Percentiles rank a stretch among this genome's conserved stretches.
Conservation (phyloP, 2,797 vertebrate species). For the Halcyon chelicuti region DNA sequence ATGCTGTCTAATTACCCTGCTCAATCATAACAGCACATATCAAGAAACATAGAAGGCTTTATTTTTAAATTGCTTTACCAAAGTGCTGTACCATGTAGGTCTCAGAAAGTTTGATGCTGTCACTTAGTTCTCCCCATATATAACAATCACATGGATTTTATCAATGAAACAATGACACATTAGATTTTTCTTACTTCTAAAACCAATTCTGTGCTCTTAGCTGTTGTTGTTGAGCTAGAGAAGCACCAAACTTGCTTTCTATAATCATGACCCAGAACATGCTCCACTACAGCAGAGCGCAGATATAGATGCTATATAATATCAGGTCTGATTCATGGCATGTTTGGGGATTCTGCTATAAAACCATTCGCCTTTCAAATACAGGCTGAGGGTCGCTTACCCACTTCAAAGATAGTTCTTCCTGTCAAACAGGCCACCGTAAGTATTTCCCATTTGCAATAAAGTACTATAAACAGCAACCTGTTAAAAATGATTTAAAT, state of each 20-base stretch:
- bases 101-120: neutral
- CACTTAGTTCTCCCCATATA: neutral
- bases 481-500: constrained; percentile 54
- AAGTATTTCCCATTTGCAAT: neutral
- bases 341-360: neutral
- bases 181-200: neutral
- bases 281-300: neutral
- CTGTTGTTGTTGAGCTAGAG: neutral
- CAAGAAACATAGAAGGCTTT: constrained; percentile 62
- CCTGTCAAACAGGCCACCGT: neutral
- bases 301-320: neutral
- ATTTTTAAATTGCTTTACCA: constrained; percentile 29
- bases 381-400: accelerated
- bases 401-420: neutral
- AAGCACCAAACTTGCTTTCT: neutral
- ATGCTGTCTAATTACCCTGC: constrained; percentile 91
- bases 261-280: neutral
- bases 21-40: constrained; percentile 85
- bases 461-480: constrained; percentile 4
- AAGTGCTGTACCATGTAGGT: neutral
- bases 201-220: neutral
- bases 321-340: neutral
- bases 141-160: neutral
- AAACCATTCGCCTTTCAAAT: neutral
- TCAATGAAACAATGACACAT: accelerated